Evolutionary conservation across 2,888 invertebrate species (phyloP).

Genomic region (Galerucella pusilla): DNA sequence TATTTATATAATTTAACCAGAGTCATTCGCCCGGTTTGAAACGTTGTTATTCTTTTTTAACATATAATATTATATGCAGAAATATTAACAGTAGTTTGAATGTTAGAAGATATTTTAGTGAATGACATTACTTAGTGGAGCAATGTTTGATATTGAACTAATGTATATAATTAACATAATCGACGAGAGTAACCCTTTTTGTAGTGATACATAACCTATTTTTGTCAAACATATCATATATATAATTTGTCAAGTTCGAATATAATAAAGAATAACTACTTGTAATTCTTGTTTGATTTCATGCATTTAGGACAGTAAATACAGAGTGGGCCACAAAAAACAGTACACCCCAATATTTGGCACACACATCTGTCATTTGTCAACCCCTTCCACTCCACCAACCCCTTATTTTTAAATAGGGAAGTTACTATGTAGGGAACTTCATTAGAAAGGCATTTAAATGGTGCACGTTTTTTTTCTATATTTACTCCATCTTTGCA

Average conservation of each 20-base stretch:
- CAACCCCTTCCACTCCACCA: no score
- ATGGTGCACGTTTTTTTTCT: no score
- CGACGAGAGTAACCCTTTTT: slow-evolving; percentile 51
- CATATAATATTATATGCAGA: slow-evolving; percentile 11
- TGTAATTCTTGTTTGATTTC: neutral
- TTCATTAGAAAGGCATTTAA: no score
- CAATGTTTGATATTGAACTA: slow-evolving; percentile 55
- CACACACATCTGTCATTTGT: no score
- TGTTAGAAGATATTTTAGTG: slow-evolving; percentile 41
- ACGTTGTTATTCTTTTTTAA: slow-evolving; percentile 18
- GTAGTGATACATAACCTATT: slow-evolving; percentile 58
- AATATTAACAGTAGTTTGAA: slow-evolving; percentile 38
- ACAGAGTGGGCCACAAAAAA: no score
- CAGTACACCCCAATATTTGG: no score
- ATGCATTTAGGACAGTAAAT: neutral
- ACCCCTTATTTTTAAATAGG: no score
- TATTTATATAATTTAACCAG: neutral
- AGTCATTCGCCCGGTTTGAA: neutral
- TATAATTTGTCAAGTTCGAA: slow-evolving; percentile 45
- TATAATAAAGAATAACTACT: slow-evolving; percentile 43
- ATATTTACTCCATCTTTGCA: no score
- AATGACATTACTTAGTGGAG: slow-evolving; percentile 45
- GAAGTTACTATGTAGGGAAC: no score
- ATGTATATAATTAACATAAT: slow-evolving; percentile 52
- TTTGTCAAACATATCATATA: slow-evolving; percentile 62